Base-by-base conservation (phyloP, 2,797 vertebrate genomes). In the Parambassis ranga region DNA sequence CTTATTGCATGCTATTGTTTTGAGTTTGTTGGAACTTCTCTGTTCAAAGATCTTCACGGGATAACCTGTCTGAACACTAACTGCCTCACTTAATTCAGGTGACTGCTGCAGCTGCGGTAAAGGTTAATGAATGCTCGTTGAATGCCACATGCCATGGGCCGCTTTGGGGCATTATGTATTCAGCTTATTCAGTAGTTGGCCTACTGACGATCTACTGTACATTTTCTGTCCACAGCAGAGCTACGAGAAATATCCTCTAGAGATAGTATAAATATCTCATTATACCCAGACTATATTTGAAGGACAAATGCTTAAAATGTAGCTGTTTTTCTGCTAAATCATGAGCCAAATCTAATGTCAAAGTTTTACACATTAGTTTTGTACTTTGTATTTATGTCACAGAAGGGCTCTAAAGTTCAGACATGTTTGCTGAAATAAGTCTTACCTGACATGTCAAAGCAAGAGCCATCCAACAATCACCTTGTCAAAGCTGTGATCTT, bases 121-220 rank as follows among this genome's bases (percentile, higher is more conserved):
- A 89, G 86, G 86, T 89, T 87, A 89, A 90, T 88, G 82, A 87
- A 89, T 89, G 87, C 87, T 87, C 72, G 70, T 35, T 81, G 85
- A 89, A 91, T 88, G 81, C 83, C 83, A 88, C 75, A 81, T 67
- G 83, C 52, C 71, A 76, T n/a, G 50, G 35, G 73, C 60, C 14
- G 51, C 82, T 83, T 70, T 77, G 71, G 58, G 65, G 44, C 71
- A 89, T 87, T 82, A 83, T 61, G 77, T 66, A 88, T 89, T 86
- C 81, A 82, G 68, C 51, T 60, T 75, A 79, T 81, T 80, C 75
- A 68, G 63, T 41, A 27, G 46, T 60, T 74, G 83, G 55, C 61
- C 66, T 38, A 37, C 52, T 63, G 66, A 80, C 44, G 81, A 83
- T 84, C 70, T 77, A 78, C 65, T 71, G 71, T 81, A 81, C 71